Evolutionary conservation across 1,140 invertebrate species (phyloP), one percentile per base, ranked within the genome.

Genomic region (Drosophila santomea): DNA sequence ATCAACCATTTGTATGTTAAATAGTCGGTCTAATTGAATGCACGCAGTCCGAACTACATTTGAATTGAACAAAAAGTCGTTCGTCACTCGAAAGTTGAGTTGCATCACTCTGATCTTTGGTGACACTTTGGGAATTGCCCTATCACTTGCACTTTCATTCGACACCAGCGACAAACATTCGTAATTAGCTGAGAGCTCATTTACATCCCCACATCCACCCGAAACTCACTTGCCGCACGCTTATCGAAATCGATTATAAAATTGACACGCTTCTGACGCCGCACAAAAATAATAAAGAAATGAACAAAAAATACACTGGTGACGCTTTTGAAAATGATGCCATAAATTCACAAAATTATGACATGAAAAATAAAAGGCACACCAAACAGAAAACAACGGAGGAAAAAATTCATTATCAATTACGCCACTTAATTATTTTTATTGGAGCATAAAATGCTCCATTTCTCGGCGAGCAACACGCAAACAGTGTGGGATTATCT

Each of bases 361-460:
- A 86, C 79, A 82, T 79, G 48, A 78, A 80, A 50, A 57, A 62
- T 62, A 60, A 55, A 59, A 72, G 36, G 15, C 56, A 59, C 44
- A 60, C n/a, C 52, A 52, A 58, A 68, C 57, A 68, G 32, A 68
- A 64, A 80, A 75, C 60, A 47, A 15, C 58, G n/a, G 38, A 55
- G 50, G 60, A 55, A 69, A 84, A 74, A 77, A 88, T 80, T 83
- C 83, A 88, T 88, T 88, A 89, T 88, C 83, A 88, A 88, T 88
- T 88, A 88, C 84, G 83, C 72, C 83, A 88, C 83, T 88, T 88
- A 88, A 88, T 88, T 88, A 88, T 89, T 89, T 88, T 83, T 88
- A 88, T 88, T 88, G 84, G 83, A 88, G 83, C 84, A 89, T 88
- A 89, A 88, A 88, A 89, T 88, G 83, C 80, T 84, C 83, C 83